phyloP scores from a whole-genome alignment of 2,888 invertebrate species.

The Tenodera sinensis region DNA sequence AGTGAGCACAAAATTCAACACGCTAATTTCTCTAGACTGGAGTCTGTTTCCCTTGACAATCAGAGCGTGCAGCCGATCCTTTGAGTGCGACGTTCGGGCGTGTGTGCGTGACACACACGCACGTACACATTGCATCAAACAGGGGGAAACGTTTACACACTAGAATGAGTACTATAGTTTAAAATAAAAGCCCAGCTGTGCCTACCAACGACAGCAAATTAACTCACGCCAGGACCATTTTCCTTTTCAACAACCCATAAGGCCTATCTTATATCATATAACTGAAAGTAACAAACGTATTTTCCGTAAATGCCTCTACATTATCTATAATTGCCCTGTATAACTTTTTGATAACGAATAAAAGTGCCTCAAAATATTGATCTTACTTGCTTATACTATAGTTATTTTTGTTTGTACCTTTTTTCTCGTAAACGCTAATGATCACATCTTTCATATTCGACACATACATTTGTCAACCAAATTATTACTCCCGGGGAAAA shows the following conservation, averaged over 20 bases:
- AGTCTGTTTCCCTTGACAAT: not conserved
- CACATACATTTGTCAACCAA: too few relatives aligned
- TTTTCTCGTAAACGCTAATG: too few relatives aligned
- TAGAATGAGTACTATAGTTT: not conserved
- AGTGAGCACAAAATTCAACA: not conserved
- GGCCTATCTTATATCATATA: not conserved
- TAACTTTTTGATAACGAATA: too few relatives aligned
- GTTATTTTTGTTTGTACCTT: too few relatives aligned
- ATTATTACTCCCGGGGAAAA: too few relatives aligned
- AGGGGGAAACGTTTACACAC: not conserved
- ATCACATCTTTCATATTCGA: too few relatives aligned
- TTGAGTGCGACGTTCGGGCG: not conserved
- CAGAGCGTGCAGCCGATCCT: not conserved
- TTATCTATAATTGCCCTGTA: too few relatives aligned
- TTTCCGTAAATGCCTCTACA: too few relatives aligned
- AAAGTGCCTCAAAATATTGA: too few relatives aligned
- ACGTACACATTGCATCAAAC: not conserved
- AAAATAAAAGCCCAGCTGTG: not conserved
- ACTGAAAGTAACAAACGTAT: not conserved
- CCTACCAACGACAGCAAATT: not conserved
- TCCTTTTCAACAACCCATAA: not conserved
- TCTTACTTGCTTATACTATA: too few relatives aligned
- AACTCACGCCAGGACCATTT: not conserved
- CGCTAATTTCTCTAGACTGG: not conserved
- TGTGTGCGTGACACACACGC: not conserved